Evolutionary conservation across 2,113 vertebrate genomes (phyloP), one percentile per base, ranked within the genome.

Genomic region (Tachysurus vachellii): DNA sequence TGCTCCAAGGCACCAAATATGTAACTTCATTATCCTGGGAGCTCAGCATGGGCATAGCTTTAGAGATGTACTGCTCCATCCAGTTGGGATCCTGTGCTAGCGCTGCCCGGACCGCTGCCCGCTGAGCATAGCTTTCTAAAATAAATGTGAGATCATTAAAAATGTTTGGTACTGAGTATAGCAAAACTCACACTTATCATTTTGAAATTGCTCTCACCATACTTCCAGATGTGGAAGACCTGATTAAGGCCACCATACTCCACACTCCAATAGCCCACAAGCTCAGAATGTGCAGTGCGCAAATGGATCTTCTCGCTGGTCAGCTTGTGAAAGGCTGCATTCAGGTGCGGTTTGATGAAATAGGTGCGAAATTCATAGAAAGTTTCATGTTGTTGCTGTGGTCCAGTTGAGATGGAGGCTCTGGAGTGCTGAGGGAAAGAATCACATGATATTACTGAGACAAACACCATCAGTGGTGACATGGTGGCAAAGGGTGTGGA

Each of bases 311-410:
- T 92, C 91, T 97, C 96, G 84, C 88, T 94, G 87, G 95, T 88
- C 88, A 96, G 86, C 84, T 96, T 95, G 87, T 97, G 90, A 92
- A 97, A 99, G 68, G 96, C 95, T 2, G 94, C 93, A 87, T 95
- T 95, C 88, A 95, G 96, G 0, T 96, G 94, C 0, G 97, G 97
- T 7, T 95, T 96, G 89, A 99, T 92, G 70, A 84, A 87, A 2
- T 98, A 98, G 0, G 95, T 97, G n/a, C 97, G 96, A 47, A 99
- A 95, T 94, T 99, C 98, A 5, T 98, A 99, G 80, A 99, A 95
- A 44, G 93, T 93, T 5, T 82, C 88, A 66, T 95, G 88, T 0
- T 92, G 47, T 89, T 97, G 96, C 44, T 96, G 96, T 17, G 95
- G 92, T 0, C 95, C 95, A 0, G 95, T 96, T 23, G 95, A 95